A percentile compares a stretch with the other conserved stretches of the same genome.
Conservation (phyloP, 2,888 invertebrate species). For the Scaptomyza reducta region DNA sequence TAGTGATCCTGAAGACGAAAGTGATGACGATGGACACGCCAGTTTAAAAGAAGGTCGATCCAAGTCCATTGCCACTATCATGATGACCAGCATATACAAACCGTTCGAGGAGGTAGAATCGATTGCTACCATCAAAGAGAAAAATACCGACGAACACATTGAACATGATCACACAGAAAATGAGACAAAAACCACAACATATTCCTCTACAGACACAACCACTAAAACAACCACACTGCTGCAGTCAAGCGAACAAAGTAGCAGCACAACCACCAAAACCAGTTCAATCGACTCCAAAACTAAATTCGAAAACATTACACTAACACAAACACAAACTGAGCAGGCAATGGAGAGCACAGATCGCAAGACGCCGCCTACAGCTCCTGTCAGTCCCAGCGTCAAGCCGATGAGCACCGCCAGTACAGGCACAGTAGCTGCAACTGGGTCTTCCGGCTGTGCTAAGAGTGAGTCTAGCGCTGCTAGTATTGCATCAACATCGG, state of each 20-base stretch:
- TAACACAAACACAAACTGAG: conserved; percentile 61
- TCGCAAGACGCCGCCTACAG: conserved; percentile 88
- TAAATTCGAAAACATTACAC: conserved; percentile 55
- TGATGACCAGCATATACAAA: conserved; percentile 84
- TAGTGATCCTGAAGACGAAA: conserved; percentile 81
- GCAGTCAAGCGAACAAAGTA: conserved; percentile 52
- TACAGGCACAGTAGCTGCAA: conserved; percentile 84
- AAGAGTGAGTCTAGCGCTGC: conserved; percentile 68
- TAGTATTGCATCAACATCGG: conserved; percentile 75
- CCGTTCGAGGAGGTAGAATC: conserved; percentile 78
- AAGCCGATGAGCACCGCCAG: conserved; percentile 85
- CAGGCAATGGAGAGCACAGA: conserved; percentile 54
- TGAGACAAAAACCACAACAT: conserved; percentile 27
- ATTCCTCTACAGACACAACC: conserved; percentile 28
- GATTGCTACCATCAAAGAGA: conserved; percentile 73
- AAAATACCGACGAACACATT: conserved; percentile 63
- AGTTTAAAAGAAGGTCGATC: conserved; percentile 84
- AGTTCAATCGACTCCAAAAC: conserved; percentile 36
- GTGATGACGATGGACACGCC: conserved; percentile 71
- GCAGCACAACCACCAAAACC: conserved; percentile 43
- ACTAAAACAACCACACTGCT: conserved; percentile 48
- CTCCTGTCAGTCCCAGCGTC: conserved; percentile 88
- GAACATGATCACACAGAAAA: conserved; percentile 14
- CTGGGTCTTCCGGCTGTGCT: conserved; percentile 56
- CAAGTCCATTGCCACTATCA: conserved; percentile 84